These are phyloP conservation scores for Pitangus sulphuratus DNA, from an alignment of 2,797 vertebrate species.

Conservation along the genomic window DNA sequence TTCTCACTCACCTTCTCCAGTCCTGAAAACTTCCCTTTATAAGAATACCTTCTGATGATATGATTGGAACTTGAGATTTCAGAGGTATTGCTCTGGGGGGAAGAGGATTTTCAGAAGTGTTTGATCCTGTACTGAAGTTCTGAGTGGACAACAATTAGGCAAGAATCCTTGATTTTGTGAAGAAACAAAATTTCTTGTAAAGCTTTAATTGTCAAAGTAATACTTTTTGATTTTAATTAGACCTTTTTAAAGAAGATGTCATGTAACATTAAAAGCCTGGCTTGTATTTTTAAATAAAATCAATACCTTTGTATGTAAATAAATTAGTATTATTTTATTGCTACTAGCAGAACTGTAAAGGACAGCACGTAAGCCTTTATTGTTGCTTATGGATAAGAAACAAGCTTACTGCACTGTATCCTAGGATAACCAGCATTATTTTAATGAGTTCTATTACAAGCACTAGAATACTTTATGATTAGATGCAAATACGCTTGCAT, in stretches of 20 bases:
- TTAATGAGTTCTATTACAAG: slow-evolving; percentile 49
- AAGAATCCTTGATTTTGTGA: background rate
- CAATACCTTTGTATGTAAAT: slow-evolving; percentile 10
- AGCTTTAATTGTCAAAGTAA: background rate
- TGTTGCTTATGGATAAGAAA: slow-evolving; percentile 24
- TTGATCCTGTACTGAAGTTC: background rate
- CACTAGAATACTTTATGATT: slow-evolving; percentile 27
- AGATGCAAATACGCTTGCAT: background rate
- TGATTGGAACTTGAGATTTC: background rate
- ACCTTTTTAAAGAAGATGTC: background rate
- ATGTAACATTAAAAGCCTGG: background rate
- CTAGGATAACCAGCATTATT: slow-evolving; percentile 24
- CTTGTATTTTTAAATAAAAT: slow-evolving; percentile 21
- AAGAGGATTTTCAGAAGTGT: background rate
- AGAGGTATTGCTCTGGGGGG: background rate
- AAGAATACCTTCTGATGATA: background rate
- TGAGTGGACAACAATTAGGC: background rate
- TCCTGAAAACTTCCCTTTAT: background rate
- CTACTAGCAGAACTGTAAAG: background rate
- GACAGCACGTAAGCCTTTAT: background rate
- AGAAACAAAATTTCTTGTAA: background rate
- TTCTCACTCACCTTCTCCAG: background rate
- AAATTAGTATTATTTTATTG: slow-evolving; percentile 7
- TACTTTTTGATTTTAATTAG: background rate
- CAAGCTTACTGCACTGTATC: background rate